Percentiles rank a stretch among this genome's conserved stretches.
These are phyloP conservation scores for mouse (Mus musculus) DNA, from an alignment of 2,113 vertebrate genomes.

Conservation along the genomic window DNA sequence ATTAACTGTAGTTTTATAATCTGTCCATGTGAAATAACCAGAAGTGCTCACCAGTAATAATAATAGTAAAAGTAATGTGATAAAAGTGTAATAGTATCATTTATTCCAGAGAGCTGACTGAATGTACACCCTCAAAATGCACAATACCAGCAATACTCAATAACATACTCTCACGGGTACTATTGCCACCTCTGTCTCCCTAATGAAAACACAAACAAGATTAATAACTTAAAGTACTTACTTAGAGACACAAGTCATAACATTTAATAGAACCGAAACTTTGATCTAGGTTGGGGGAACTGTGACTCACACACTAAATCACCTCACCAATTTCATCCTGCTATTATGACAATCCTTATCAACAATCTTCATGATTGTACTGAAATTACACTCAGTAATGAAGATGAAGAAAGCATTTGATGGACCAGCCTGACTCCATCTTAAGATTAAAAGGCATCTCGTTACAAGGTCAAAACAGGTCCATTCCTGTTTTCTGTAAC, in stretches of 20 bases:
- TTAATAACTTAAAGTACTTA: conserved; percentile 36
- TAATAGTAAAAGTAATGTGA: not conserved
- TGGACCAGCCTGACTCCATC: not conserved
- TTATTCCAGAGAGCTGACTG: conserved; percentile 18
- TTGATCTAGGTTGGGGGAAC: not conserved
- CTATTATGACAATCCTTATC: not conserved
- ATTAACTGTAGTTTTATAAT: not conserved
- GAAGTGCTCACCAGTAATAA: not conserved
- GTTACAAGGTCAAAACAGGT: not conserved
- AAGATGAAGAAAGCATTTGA: not conserved
- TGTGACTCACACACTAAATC: not conserved
- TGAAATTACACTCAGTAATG: not conserved
- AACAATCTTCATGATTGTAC: not conserved
- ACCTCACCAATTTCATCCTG: not conserved
- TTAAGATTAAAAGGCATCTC: not conserved
- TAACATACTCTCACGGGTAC: not conserved
- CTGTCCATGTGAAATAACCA: conserved; percentile 2
- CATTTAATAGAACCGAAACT: not conserved
- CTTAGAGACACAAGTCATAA: not conserved
- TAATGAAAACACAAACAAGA: not conserved
- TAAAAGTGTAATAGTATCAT: not conserved
- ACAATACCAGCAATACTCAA: not conserved
- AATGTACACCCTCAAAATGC: not conserved
- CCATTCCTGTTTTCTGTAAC: not conserved
- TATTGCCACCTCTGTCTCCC: not conserved